Evolutionary conservation across 2,797 vertebrate species (phyloP), one percentile per base, ranked within the genome.

Genomic region (Alosa sapidissima): DNA sequence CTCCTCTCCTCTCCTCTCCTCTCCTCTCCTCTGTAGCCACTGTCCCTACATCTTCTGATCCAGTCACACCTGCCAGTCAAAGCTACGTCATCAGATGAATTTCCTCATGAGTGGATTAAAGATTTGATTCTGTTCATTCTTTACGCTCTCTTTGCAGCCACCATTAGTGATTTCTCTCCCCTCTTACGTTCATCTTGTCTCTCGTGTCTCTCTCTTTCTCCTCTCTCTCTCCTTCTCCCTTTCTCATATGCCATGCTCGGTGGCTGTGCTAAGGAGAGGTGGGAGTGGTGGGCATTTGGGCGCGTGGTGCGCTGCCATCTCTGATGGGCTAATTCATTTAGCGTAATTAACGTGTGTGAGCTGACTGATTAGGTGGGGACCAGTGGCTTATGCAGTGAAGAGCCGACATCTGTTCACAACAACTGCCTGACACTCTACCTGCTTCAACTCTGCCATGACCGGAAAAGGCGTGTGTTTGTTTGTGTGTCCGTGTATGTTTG

Each of bases 241-340:
- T 21, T 72, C 81, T 11, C 48, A n/a, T 55, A 0, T 81, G 13
- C 52, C 28, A 5, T 47, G 81, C 47, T 68, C 81, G 82, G 49
- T 81, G 41, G 41, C 82, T 86, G 55, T 86, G 82, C 84, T 84
- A 86, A 85, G 62, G 83, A 1, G 72, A 47, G 19, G 45, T 75
- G 72, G 16, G 72, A 78, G 16, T 68, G 81, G 58, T 78, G 36
- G 48, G 83, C 65, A 82, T 83, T 9, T 45, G 58, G 55, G 83
- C 9, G 52, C 36, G 49, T 36, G 55, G 83, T 86, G 24, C 68
- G 83, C 81, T 87, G 83, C 86, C 81, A 82, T 82, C 62, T 21
- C 82, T 83, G 85, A 89, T 86, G 81, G 86, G 87, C 82, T 86
- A 85, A 86, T 90, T 90, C 83, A 86, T 89, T 86, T 88, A 54